Evolutionary conservation across 92 coral and sea anemone species (phyloP), one percentile per base, ranked within the genome.

Genomic region (Epizoanthus rinbou): DNA sequence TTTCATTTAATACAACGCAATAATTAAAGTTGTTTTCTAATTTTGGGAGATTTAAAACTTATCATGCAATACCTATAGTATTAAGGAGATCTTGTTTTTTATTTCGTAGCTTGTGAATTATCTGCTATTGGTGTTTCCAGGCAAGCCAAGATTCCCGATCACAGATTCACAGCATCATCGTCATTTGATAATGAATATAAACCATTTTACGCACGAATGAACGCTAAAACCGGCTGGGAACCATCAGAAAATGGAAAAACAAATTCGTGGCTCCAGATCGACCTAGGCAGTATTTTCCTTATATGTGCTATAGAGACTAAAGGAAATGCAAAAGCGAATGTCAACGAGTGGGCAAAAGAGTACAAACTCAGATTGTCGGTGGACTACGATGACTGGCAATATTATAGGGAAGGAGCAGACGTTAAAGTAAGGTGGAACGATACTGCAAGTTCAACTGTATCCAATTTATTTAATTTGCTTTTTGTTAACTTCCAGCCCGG

Each of bases 91-190:
- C 6, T 37, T 37, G 43, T 1, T 6, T 37, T 37, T 37, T 37
- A 6, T 37, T 37, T 37, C 43, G 6, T 19, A 62, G 67, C 67
- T n/a, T 62, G 67, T 19, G 9, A 62, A n/a, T n/a, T 14, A 62
- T 62, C 67, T 19, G 7, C 67, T n/a, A 4, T 62, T 14, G 67
- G 67, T n/a, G 24, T 62, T 62, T 18, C 67, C 21, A 18, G 9
- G 33, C 6, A 2, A 9, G 25, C 66, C 11, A 62, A 9, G 24
- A 16, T 62, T 18, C 66, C 66, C 19, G 66, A 62, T 62, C 7
- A 62, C 66, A 62, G 25, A 19, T 62, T 62, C 25, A 21, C 66
- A n/a, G 66, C 66, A 62, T 62, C 66, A 18, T 62, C 66, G 25
- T 3, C 24, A 3, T 62, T 17, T 3, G 5, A 0, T 7, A 4